Base-by-base conservation (phyloP, 2,797 vertebrate genomes). In the Morelia viridis region DNA sequence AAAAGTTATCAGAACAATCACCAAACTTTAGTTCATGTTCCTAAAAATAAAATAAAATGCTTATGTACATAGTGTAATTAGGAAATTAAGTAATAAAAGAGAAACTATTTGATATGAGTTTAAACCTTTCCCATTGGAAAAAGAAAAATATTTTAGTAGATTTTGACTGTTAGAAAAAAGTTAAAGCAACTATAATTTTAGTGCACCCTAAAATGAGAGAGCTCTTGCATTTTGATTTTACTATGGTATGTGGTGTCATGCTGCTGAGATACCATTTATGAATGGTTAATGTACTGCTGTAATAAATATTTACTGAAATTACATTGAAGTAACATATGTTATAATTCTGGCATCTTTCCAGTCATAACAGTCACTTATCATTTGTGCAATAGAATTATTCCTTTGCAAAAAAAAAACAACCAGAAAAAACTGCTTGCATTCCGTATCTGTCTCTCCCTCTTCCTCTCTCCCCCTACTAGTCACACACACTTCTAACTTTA, bases 1-100 rank as follows among this genome's bases (percentile, higher is more conserved):
- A 98, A 98, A 98, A 98, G 97, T 98, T 98, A 98, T 98, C 97
- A 98, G 97, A 98, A 98, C 97, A 98, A 98, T 98, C 97, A 98
- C 97, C 97, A 98, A 98, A 98, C 97, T 98, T 98, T 97, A 98
- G 97, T 98, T 98, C 97, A 97, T 98, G 97, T 97, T 97, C 96
- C 96, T 97, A 98, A 98, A 97, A 97, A 95, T 97, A 96, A 97
- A 96, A 90, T 97, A 95, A 46, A 94, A 96, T 97, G 96, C 91
- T 94, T 97, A 94, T 96, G 95, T 94, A 94, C 87, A 85, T 96
- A 96, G 91, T 95, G 87, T 93, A 92, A 86, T 94, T 94, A 94
- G 96, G 94, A 94, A 95, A 94, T 91, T 97, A 97, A 96, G 92
- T 85, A 64, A 95, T 93, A 95, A 85, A 95, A 96, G 86, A 95